Evolutionary conservation across 2,113 vertebrate species (phyloP), one percentile per base, ranked within the genome.

Genomic region (Himantopus leucocephalus): DNA sequence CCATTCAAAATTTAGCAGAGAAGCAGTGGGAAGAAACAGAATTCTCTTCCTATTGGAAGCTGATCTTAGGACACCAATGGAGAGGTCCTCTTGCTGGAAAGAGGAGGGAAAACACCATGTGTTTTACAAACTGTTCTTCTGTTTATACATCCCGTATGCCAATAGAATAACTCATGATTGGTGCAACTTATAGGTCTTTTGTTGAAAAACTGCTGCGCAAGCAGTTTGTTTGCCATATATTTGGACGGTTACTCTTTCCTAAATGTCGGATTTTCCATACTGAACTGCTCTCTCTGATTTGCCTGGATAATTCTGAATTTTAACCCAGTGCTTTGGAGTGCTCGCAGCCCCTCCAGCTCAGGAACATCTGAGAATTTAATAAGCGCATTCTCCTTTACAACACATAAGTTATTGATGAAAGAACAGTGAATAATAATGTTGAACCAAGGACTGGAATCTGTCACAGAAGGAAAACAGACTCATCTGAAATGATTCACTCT

Each of bases 381-480:
- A 82, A 79, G 71, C 9, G 1, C 23, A 30, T 83, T 66, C 71
- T 76, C 35, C 24, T 26, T 47, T 50, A 29, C 53, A 82, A 56
- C 39, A 85, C 22, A 24, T 50, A 66, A 94, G 71, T 85, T 85
- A 76, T 50, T 92, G 75, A 92, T 62, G 92, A 73, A 77, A 62
- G 58, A 80, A 73, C 34, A 83, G 85, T n/a, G 66, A 85, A 95
- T 58, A 90, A 70, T 53, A 71, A 85, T 34, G 74, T 56, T 56
- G 62, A 93, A 94, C 18, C 43, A 85, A 88, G 59, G 74, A 70
- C 71, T 88, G 72, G 63, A 73, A 73, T 76, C 71, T 76, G 85
- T 66, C 91, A 93, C 30, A 55, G 71, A 79, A 92, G 85, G 67
- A 85, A 93, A 96, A 94, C 63, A 95, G 78, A 70, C 37, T 91